These are phyloP conservation scores for Bungarus multicinctus DNA, from an alignment of 2,113 vertebrate genomes.

Conservation along the genomic window DNA sequence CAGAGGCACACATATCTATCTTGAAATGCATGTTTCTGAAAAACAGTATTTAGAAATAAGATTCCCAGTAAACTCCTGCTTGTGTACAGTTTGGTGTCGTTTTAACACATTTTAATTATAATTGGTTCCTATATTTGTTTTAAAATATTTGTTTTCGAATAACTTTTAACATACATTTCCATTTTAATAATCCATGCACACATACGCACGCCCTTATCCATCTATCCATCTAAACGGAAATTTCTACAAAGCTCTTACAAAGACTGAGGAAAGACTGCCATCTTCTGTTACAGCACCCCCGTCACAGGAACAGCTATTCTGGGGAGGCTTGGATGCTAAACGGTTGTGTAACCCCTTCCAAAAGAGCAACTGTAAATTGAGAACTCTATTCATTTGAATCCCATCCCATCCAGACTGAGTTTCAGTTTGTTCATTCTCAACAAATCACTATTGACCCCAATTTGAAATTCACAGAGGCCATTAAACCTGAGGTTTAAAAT, in stretches of 20 bases:
- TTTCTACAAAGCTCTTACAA: background rate
- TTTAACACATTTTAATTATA: background rate
- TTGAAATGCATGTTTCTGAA: background rate
- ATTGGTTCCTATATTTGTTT: background rate
- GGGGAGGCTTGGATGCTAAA: background rate
- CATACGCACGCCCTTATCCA: background rate
- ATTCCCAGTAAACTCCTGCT: background rate
- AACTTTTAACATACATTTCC: background rate
- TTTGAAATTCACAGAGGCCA: background rate
- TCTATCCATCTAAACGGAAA: background rate
- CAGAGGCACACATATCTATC: too few species aligned
- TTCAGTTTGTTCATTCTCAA: background rate
- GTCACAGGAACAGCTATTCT: too few species aligned
- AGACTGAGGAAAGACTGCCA: slow-evolving; percentile 69
- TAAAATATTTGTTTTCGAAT: background rate
- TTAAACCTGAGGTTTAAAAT: background rate
- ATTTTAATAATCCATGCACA: background rate
- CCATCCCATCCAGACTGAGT: background rate
- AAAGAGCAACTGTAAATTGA: background rate
- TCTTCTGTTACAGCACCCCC: slow-evolving; percentile 44
- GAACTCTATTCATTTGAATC: background rate
- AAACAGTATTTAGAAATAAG: background rate
- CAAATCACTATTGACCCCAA: background rate
- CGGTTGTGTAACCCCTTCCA: too few species aligned
- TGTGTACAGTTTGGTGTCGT: background rate